phyloP scores from a whole-genome alignment of 2,888 invertebrate genomes.

The Aethes cnicana region DNA sequence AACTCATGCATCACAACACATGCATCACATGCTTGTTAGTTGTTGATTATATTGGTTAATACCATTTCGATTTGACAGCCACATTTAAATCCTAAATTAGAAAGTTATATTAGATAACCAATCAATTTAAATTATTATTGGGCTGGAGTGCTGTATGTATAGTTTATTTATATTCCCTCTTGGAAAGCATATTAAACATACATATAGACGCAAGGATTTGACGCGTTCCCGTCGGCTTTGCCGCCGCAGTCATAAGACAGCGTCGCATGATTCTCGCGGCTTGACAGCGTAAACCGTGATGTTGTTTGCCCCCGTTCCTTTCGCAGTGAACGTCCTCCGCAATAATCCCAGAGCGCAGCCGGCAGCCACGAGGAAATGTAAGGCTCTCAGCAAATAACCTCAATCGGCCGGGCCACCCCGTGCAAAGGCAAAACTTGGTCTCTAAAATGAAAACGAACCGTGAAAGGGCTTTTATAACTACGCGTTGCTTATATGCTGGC shows the following conservation, averaged over 20 bases:
- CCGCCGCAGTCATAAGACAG: constrained; percentile 1
- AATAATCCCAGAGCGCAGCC: constrained; percentile 50
- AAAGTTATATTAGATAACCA: no score
- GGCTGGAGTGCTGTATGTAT: no score
- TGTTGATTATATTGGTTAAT: no score
- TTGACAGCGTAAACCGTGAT: neutral
- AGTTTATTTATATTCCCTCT: no score
- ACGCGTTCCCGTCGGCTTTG: no score
- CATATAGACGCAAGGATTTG: no score
- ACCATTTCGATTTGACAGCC: no score
- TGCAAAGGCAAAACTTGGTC: constrained; percentile 39
- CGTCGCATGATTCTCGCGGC: neutral
- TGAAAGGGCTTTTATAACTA: constrained; percentile 18
- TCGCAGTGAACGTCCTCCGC: constrained; percentile 40
- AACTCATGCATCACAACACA: no score
- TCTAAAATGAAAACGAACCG: constrained; percentile 32
- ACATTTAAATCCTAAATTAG: no score
- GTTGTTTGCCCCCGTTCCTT: constrained; percentile 26
- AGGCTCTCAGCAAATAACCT: constrained; percentile 56
- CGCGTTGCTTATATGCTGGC: constrained; percentile 6
- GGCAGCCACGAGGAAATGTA: constrained; percentile 51
- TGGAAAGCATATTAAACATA: no score
- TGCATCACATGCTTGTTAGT: no score
- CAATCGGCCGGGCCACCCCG: constrained; percentile 42
- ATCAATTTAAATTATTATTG: no score